Base-by-base conservation (phyloP, 2,888 invertebrate genomes). In the Phania funesta region DNA sequence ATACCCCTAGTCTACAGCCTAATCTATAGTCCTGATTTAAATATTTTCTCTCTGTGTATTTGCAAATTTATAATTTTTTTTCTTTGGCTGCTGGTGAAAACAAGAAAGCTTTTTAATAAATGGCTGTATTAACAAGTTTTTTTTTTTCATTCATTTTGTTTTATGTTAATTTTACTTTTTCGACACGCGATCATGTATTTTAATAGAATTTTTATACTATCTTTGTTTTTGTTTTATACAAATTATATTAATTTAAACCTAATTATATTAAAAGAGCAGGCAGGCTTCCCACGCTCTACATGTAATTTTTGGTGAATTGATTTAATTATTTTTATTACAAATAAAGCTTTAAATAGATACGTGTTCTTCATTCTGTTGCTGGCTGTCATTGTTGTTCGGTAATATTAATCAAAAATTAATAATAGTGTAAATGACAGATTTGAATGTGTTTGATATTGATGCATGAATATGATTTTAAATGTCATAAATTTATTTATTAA, bases 151-250 rank as follows among this genome's bases (percentile, higher is more conserved):
- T 41, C 29, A 64, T 54, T 78, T 71, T 71, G 56, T 71, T 71
- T 65, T 58, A 71, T 71, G 70, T 65, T 41, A 78, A 71, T 71
- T 65, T 68, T 13, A 22, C 18, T 48, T 46, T 16, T 44, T 44
- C 71, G 65, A 64, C 78, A 78, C 78, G 78, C 78, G 71, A 78
- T 78, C 78, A 65, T 50, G 44, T 71, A 32, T 71, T 70, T 78
- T 78, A 70, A 48, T 78, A 41, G 62, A 70, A 68, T 62, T 78
- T 56, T 26, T 70, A 62, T 52, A 38, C 29, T 22, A 48, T 68
- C 26, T 70, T 52, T 46, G 13, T 29, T n/a, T n/a, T n/a, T 58
- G 56, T 64, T 71, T 48, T n/a, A 48, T 56, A 71, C 71, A 78
- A 71, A 78, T 71, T 71, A 50, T 58, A 50, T 71, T 71, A 48